Base-by-base conservation (phyloP, 2,888 invertebrate species). In the Choristoneura rosaceana region DNA sequence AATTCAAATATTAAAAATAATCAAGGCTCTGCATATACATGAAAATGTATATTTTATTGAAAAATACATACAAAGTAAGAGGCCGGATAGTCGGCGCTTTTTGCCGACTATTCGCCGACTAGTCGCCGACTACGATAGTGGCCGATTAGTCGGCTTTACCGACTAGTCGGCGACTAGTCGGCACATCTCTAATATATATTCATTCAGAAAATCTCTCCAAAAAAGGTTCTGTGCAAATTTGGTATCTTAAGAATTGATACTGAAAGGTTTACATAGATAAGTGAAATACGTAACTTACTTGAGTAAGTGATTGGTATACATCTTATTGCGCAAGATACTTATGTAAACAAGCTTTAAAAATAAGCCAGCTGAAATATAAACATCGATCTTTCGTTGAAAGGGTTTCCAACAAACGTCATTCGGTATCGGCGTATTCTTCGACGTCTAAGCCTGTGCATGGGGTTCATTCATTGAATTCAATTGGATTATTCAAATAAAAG, bases 401-500 rank as follows among this genome's bases (percentile, higher is more conserved):
- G 64, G 63, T 58, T 70, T 70, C 63, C 47, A 58, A 63, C 58
- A 64, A 58, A 47, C 45, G 58, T 62, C 63, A 38, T 70, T 64
- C 43, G 38, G 45, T 70, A 58, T 12, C 25, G 55, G 12, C 55
- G 12, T 70, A 70, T 70, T 59, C 64, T 64, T 47, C 10, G 70
- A 64, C 33, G 33, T 61, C 66, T 15, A 9, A 59, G 38, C 71
- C 50, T 38, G 59, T 62, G 61, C 45, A 68, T 61, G 45, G 33
- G 58, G 45, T 50, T 58, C 68, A 63, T 71, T 71, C 68, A 64
- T 43, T 43, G 62, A 50, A 73, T 63, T 73, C 68, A 64, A 73
- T 73, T 73, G 64, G 60, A 64, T 73, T 64, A 73, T 69, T 50
- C 64, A 59, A 60, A 69, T 73, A 64, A 17, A 52, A 71, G 59